phyloP scores from a whole-genome alignment of 2,797 vertebrate species.

The Vireo griseus region DNA sequence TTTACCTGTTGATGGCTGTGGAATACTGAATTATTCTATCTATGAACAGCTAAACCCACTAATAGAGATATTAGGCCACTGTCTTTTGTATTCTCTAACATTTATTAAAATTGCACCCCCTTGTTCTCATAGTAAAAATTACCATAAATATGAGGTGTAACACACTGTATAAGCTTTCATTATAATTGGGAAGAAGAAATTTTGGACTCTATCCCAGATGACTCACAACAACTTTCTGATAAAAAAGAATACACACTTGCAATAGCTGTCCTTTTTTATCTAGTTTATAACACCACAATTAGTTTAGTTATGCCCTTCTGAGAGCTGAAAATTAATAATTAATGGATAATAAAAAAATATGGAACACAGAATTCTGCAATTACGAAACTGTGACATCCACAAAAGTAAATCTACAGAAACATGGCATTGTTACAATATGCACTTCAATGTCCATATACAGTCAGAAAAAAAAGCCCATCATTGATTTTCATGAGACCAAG shows the following conservation, averaged over 20 bases:
- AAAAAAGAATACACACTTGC: not conserved
- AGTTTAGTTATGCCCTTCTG: not conserved
- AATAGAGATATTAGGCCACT: not conserved
- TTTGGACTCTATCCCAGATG: not conserved
- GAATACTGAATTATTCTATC: not conserved
- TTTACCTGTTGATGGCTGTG: not conserved
- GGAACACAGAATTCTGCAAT: not conserved
- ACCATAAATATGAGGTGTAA: not conserved
- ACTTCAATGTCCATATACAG: not conserved
- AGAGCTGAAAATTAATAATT: not conserved
- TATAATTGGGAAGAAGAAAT: not conserved
- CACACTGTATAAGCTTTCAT: not conserved
- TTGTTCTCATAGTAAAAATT: constrained; percentile 19
- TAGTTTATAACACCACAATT: not conserved
- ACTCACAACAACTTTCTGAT: not conserved
- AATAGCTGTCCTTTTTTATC: not conserved
- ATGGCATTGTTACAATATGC: not conserved
- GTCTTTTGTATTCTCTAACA: not conserved
- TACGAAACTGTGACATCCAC: not conserved
- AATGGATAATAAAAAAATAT: not conserved
- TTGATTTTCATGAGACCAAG: not conserved
- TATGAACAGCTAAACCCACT: not conserved
- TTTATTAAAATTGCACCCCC: not conserved
- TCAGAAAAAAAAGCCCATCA: not conserved
- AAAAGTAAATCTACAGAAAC: not conserved